Percentiles rank a stretch among this genome's conserved stretches.
Evolutionary conservation across 2,797 vertebrate species (phyloP).

Genomic region (Leontocebus nigricollis): DNA sequence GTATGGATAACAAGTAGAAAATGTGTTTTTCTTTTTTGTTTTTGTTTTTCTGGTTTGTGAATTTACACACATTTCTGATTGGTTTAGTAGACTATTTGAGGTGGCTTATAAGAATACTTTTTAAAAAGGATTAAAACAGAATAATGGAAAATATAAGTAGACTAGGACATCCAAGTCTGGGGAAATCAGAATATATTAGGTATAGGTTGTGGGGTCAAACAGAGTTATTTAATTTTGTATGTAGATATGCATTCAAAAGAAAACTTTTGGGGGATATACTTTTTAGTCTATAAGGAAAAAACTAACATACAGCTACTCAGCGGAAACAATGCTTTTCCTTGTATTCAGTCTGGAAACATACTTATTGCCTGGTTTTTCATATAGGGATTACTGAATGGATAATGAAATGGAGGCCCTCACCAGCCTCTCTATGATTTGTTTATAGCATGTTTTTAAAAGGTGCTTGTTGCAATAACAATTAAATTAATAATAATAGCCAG

Average conservation of each 20-base stretch:
- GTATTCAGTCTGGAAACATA: background rate
- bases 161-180: background rate
- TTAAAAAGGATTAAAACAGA: conserved; percentile 15
- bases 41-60: background rate
- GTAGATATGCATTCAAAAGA: background rate
- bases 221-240: background rate
- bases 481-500: background rate
- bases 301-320: background rate
- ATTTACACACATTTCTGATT: background rate
- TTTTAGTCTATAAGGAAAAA: background rate
- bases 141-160: background rate
- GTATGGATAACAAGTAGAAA: background rate
- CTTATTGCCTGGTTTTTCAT: background rate
- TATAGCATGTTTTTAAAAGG: background rate
- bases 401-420: background rate
- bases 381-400: background rate
- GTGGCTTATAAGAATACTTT: background rate
- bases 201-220: background rate
- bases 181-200: background rate
- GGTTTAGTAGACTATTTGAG: conserved; percentile 31
- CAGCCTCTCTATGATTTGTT: background rate
- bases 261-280: background rate
- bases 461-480: background rate
- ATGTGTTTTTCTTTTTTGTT: background rate
- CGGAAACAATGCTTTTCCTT: background rate